phyloP scores from a whole-genome alignment of 2,113 vertebrate species.

The Notothenia rossii region DNA sequence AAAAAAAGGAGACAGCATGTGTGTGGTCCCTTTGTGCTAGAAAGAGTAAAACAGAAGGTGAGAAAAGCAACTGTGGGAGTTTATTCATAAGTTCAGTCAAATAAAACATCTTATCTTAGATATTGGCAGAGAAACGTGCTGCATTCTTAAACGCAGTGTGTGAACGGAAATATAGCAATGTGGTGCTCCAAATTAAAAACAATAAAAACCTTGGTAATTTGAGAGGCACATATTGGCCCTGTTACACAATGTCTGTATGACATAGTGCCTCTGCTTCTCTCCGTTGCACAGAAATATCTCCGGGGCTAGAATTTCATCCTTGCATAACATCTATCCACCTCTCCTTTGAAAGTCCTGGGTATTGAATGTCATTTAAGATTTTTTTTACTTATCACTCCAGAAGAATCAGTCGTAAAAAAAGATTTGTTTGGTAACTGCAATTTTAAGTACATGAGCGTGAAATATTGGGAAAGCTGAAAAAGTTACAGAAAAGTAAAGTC shows the following conservation, averaged over 20 bases:
- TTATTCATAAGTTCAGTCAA: constrained; percentile 37
- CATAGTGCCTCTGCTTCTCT: constrained; percentile 63
- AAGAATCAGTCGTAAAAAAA: neutral
- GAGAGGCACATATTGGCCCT: constrained; percentile 61
- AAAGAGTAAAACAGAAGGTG: constrained; percentile 1
- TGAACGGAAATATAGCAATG: constrained; percentile 30
- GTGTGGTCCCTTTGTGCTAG: neutral
- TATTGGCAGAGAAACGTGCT: constrained; percentile 30
- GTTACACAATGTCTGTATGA: constrained; percentile 73
- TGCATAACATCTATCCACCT: constrained; percentile 54
- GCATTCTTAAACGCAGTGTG: constrained; percentile 16
- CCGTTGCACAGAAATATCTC: constrained; percentile 57
- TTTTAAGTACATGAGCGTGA: neutral
- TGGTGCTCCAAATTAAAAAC: constrained; percentile 34
- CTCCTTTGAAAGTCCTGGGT: constrained; percentile 30
- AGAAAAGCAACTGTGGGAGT: constrained; percentile 22
- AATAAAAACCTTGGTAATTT: constrained; percentile 49
- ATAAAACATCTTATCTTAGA: constrained; percentile 22
- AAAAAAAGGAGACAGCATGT: neutral
- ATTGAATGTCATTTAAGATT: constrained; percentile 36
- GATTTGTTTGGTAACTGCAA: neutral
- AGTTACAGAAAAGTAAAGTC: no score
- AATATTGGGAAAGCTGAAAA: neutral
- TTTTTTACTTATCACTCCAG: constrained; percentile 27
- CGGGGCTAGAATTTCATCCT: constrained; percentile 54